Conservation (phyloP, 2,113 vertebrate species). For the Agelaius phoeniceus region DNA sequence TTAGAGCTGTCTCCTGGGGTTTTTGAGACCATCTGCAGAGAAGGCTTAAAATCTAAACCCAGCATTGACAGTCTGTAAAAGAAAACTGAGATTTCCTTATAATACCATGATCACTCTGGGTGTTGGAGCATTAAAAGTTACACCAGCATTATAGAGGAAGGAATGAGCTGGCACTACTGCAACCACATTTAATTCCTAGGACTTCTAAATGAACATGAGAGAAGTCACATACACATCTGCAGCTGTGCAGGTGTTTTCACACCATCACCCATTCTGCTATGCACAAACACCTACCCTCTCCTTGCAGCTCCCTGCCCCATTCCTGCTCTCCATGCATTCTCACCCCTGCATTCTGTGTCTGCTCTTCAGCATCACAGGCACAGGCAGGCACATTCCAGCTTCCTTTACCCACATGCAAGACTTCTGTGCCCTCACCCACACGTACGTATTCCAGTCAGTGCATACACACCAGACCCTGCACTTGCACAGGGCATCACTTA, state of each 20-base stretch:
- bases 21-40: not conserved
- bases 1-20: not conserved
- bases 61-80: not conserved
- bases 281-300: not conserved
- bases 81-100: not conserved
- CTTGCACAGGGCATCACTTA: not conserved
- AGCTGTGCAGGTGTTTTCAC: not conserved
- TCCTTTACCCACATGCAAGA: not conserved
- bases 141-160: not conserved
- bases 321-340: not conserved
- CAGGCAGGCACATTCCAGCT: not conserved
- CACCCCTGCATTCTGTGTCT: not conserved
- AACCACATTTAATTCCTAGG: not conserved
- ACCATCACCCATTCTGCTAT: not conserved
- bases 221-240: not conserved
- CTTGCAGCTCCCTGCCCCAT: not conserved
- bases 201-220: not conserved
- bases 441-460: accelerated
- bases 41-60: not conserved
- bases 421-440: not conserved
- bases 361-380: not conserved
- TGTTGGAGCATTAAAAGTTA: not conserved
- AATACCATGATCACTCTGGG: not conserved
- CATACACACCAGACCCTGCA: not conserved
- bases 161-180: not conserved